Base-by-base conservation (phyloP, 2,113 vertebrate genomes). In the Tachuris rubrigastra region DNA sequence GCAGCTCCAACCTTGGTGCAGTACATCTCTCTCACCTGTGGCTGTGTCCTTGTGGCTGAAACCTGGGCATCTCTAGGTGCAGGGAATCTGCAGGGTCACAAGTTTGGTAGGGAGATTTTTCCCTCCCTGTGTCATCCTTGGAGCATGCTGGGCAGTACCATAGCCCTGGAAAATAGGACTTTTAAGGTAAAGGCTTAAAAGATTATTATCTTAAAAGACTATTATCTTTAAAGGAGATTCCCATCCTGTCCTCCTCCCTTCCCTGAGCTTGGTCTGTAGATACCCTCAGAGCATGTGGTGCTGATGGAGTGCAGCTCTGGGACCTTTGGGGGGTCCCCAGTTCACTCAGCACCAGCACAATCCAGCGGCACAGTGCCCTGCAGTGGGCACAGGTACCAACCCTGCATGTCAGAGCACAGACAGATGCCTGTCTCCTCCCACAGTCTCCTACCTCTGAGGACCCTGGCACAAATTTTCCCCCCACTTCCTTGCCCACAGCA, bases 1-100 rank as follows among this genome's bases (percentile, higher is more conserved):
- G 62, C 44, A 82, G 69, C 41, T 84, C 65, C 0, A 0, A 1
- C 19, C 6, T 0, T 0, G 1, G 3, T 47, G 62, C 46, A 80
- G 19, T 46, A 44, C 67, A 23, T 6, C 47, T 30, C 69, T 21
- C 8, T 28, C 28, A 15, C n/a, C 15, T 0, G 0, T 23, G 46
- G 37, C 17, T 20, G 13, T 10, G 19, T 28, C 24, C 46, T 56
- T 0, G 0, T 78, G 60, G 60, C 41, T 58, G 42, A 5, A 15
- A 71, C 0, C 1, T 8, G 37, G 8, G 13, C 35, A 75, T 58
- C 52, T 28, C 42, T 12, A 22, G 8, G 12, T 47, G 4, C 60
- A 72, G 44, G n/a, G 55, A 50, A 6, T 31, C 52, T 85, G 52
- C 39, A 75, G 59, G 47, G 5, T 30, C 39, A 52, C 17, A 25